A percentile compares a stretch with the other conserved stretches of the same genome.
These are phyloP conservation scores for Serinus canaria DNA, from an alignment of 2,113 vertebrate genomes.

Conservation along the genomic window DNA sequence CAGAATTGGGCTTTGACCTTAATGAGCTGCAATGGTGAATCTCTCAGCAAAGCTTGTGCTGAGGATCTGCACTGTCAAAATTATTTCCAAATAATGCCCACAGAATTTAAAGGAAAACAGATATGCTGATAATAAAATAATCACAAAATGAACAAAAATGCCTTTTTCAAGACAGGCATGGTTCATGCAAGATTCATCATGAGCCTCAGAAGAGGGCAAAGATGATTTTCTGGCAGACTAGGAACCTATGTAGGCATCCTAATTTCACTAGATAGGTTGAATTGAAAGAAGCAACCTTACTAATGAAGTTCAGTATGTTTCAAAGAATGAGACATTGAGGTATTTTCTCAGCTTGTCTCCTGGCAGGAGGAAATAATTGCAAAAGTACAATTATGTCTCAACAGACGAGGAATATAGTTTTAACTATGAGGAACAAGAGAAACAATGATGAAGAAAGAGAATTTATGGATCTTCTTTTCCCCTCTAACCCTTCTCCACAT, in stretches of 20 bases:
- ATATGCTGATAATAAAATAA: neutral
- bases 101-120: neutral
- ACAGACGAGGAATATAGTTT: neutral
- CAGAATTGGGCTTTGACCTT: neutral
- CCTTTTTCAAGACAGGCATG: neutral
- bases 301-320: neutral
- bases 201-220: neutral
- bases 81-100: neutral
- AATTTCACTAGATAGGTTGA: neutral
- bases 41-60: neutral
- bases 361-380: neutral
- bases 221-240: neutral
- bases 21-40: neutral
- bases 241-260: neutral
- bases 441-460: neutral
- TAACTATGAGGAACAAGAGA: neutral
- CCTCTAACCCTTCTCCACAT: neutral
- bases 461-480: neutral
- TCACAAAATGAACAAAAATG: neutral
- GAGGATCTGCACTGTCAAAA: neutral
- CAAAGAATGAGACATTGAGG: neutral
- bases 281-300: neutral
- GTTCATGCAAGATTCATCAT: neutral
- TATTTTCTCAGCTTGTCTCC: neutral
- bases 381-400: neutral